Percentiles rank a stretch among this genome's conserved stretches.
These are phyloP conservation scores for Tringa solitaria DNA, from an alignment of 2,113 vertebrate species.

Conservation along the genomic window DNA sequence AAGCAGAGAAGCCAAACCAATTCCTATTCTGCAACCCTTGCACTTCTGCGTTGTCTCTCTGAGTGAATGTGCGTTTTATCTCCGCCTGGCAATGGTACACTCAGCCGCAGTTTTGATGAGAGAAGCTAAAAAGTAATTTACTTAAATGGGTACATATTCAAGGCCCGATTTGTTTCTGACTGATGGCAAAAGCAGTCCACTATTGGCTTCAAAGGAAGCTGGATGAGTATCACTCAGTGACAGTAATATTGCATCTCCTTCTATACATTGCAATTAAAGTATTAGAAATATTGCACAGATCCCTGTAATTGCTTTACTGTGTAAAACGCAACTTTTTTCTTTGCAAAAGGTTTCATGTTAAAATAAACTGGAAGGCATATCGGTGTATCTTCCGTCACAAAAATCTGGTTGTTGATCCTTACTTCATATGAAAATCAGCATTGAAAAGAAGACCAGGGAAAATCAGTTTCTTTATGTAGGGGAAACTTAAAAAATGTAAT, in stretches of 20 bases:
- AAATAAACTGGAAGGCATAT: background rate
- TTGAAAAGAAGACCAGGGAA: background rate
- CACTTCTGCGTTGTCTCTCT: background rate
- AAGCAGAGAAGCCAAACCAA: background rate
- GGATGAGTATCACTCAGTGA: background rate
- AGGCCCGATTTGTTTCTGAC: constrained; percentile 32
- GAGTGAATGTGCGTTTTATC: background rate
- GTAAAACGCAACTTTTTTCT: background rate
- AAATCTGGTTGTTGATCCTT: background rate
- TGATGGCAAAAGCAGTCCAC: background rate
- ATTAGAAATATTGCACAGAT: background rate
- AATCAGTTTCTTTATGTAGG: background rate
- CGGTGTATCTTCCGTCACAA: background rate
- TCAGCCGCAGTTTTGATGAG: background rate
- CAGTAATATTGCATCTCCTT: background rate
- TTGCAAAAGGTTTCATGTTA: background rate
- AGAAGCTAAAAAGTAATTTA: constrained; percentile 26
- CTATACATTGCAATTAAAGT: background rate
- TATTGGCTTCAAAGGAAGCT: background rate
- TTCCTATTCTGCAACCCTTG: rapidly evolving
- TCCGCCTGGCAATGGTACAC: background rate
- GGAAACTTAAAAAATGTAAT: background rate
- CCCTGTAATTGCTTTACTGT: background rate
- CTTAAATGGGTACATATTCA: background rate
- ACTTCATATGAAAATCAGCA: background rate